Evolutionary conservation across 1,140 invertebrate genomes (phyloP), one percentile per base, ranked within the genome.

Genomic region (Apocrypta bakeri): DNA sequence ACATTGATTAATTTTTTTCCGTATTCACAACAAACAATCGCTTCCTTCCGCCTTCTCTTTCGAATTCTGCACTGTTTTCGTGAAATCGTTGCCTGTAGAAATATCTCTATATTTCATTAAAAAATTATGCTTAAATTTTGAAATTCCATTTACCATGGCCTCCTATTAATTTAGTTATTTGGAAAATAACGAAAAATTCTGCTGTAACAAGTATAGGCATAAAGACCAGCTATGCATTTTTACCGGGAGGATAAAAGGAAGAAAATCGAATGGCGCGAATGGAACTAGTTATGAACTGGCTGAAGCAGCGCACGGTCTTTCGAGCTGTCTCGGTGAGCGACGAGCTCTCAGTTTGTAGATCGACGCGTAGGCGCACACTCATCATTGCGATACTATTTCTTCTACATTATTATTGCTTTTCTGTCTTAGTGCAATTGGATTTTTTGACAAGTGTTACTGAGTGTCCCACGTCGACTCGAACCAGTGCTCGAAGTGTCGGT

Each of bases 261-360:
- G 75, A 78, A 48, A 61, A 72, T 31, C 63, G 66, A 77, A 40
- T 8, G 61, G 69, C 11, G 71, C 71, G 63, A 6, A 74, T n/a
- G n/a, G 76, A 37, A 83, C 82, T 83, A 83, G 82, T 83, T 83
- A 79, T 79, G 40, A 40, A 48, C 56, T 6, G 33, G 40, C 24
- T 21, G 27, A 25, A 17, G 31, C 25, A 29, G 66, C 33, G 63
- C 31, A 14, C 33, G 33, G 61, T 29, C 48, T 64, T n/a, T 71
- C 40, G 14, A 21, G 29, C 14, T 21, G 4, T 21, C 12, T 42
- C 37, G 61, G n/a, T n/a, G n/a, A 48, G 42, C 48, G 21, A 17
- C n/a, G 7, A 42, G 33, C 64, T 40, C 48, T 80, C 69, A 80
- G 78, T 80, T 63, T 7, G 68, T 63, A 42, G 9, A 72, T 31